Base-by-base conservation (phyloP, 2,888 invertebrate species). In the Sycophila texana region DNA sequence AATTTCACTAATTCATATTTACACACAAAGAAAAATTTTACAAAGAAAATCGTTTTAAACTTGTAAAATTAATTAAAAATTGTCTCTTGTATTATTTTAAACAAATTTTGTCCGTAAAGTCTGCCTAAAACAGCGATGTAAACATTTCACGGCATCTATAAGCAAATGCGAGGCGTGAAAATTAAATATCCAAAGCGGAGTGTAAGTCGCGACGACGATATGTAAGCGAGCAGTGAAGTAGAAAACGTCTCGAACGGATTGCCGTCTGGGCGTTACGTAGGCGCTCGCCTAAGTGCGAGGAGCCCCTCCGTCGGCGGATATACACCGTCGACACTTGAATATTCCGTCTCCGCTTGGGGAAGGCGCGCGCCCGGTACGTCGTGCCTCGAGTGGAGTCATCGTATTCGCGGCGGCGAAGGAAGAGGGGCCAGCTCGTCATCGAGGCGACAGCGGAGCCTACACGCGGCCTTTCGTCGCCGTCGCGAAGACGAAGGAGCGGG, bases 341-440 rank as follows among this genome's bases (percentile, higher is more conserved):
- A 85, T 88, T 88, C 84, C 86, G 87, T 87, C 84, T 85, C 84
- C 83, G 86, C 86, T 83, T 83, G 83, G 82, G 65, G 70, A 72
- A 66, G 76, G 82, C 81, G 74, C 79, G 83, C 80, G 82, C 82
- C 81, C 82, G 85, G 83, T 82, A 86, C 85, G 85, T 84, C 85
- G 83, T 77, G 85, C 84, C 85, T 89, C 84, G 85, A 89, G 88
- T 87, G 86, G 84, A 87, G 86, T 88, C 87, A 87, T 88, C 86
- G 87, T 86, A 58, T 63, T 85, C 85, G 86, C 85, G 85, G 87
- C 85, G 86, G 39, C 86, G 57, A n/a, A 20, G 1, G 63, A 26
- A 18, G 74, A 26, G 63, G 74, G 84, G 84, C 83, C 84, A 86
- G 84, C 26, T 26, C 87, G 86, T 87, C 86, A 85, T 87, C 85